Evolutionary conservation across 2,888 invertebrate species (phyloP), one percentile per base, ranked within the genome.

Genomic region (Venustoraphidia nigricollis): DNA sequence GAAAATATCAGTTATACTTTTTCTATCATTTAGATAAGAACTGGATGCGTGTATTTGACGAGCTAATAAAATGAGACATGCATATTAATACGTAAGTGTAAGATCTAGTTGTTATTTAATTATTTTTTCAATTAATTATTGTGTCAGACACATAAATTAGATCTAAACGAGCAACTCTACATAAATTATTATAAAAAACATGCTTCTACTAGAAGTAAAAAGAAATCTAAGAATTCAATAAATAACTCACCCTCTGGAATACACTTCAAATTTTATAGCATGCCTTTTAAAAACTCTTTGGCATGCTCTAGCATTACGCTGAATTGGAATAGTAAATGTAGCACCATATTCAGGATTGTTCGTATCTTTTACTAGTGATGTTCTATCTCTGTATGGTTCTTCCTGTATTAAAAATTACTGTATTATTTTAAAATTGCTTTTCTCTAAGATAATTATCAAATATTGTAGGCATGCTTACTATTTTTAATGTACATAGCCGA

Each of bases 301-400:
- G 59, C 95, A 89, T 13, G 84, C 79, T 47, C 93, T 72, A 2
- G 84, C 77, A 52, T 77, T 76, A 40, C 95, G 76, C 56, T 85
- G 83, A 49, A 96, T 86, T 45, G 80, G 75, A 52, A 95, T 75
- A 39, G 76, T 79, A 64, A 85, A 90, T 41, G 79, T 78, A 38
- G 85, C 80, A 62, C 88, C 78, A 66, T 93, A 95, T 56, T 85
- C 85, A 1, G 96, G 96, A 65, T 85, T 91, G 64, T 85, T 87
- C 0, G 88, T 88, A 61, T 88, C 83, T 62, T 83, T 87, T 4
- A 93, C 74, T 3, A 85, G 77, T 1, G 73, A 67, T 0, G 94
- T 92, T 57, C 83, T 80, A 52, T 90, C 85, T 17, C 73, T 76
- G 38, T 79, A 79, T 1, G 81, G 79, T 49, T 79, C 77, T 42